phyloP scores from a whole-genome alignment of 2,888 invertebrate species.

The Agrypnus murinus region DNA sequence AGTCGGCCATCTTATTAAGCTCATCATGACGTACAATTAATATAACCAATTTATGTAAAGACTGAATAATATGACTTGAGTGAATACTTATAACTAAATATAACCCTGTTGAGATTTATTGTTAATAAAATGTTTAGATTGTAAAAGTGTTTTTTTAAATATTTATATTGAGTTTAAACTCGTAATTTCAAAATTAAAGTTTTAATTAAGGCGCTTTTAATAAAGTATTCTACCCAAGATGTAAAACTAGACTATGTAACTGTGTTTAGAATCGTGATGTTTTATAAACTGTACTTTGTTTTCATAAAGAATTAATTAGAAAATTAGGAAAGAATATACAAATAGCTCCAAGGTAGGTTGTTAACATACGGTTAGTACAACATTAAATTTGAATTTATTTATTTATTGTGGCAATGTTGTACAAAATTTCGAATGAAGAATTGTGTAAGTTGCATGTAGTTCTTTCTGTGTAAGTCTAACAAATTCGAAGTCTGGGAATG shows the following conservation, averaged over 20 bases:
- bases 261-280: conserved; percentile 18
- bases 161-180: background rate
- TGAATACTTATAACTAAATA: background rate
- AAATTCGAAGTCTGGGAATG: no score
- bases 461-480: no score
- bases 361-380: no score
- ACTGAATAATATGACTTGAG: conserved; percentile 1
- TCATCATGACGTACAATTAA: conserved; percentile 1
- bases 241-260: conserved; percentile 16
- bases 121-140: background rate
- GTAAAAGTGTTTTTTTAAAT: background rate
- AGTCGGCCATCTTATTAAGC: conserved; percentile 31
- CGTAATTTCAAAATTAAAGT: background rate
- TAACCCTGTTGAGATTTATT: no score
- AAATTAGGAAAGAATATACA: conserved; percentile 3
- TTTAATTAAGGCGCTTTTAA: conserved; percentile 12
- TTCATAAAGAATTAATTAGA: conserved; percentile 12
- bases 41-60: conserved; percentile 13
- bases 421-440: no score
- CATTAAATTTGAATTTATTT: no score
- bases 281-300: conserved; percentile 18
- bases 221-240: conserved; percentile 6
- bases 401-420: no score
- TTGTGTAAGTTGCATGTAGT: no score
- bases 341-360: background rate